Evolutionary conservation across 2,888 invertebrate genomes (phyloP).

Genomic region (Malacosoma neustria): DNA sequence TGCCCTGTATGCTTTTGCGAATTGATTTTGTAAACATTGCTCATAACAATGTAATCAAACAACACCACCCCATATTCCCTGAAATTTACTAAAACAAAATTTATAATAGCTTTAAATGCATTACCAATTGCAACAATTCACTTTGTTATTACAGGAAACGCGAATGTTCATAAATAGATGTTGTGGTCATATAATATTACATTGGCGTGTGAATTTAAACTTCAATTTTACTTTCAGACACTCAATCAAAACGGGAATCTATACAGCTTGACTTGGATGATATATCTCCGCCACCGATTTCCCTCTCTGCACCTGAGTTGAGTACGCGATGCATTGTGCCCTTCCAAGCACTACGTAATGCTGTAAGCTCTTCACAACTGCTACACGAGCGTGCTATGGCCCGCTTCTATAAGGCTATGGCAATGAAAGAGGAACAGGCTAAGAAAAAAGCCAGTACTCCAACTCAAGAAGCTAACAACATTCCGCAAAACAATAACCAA

Average conservation of each 20-base stretch:
- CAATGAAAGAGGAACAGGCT: conserved; percentile 81
- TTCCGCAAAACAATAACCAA: conserved; percentile 40
- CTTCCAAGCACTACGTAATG: conserved; percentile 78
- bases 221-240: conserved; percentile 22
- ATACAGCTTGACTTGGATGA: conserved; percentile 79
- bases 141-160: too few relatives aligned
- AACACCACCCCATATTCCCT: too few relatives aligned
- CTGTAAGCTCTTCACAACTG: conserved; percentile 88
- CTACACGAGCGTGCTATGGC: conserved; percentile 89
- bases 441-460: conserved; percentile 30
- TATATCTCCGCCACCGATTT: conserved; percentile 84
- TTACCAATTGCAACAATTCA: too few relatives aligned
- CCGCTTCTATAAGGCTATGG: conserved; percentile 85
- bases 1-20: too few relatives aligned
- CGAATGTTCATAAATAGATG: too few relatives aligned
- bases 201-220: neutral
- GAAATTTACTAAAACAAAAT: too few relatives aligned
- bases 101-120: too few relatives aligned
- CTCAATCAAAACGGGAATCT: conserved; percentile 61
- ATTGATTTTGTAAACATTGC: too few relatives aligned
- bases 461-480: conserved; percentile 34
- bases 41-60: too few relatives aligned
- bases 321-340: conserved; percentile 65
- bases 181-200: neutral
- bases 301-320: conserved; percentile 87